A percentile compares a stretch with the other conserved stretches of the same genome.
phyloP scores from a whole-genome alignment of 2,113 vertebrate species.

The Eidolon helvum region DNA sequence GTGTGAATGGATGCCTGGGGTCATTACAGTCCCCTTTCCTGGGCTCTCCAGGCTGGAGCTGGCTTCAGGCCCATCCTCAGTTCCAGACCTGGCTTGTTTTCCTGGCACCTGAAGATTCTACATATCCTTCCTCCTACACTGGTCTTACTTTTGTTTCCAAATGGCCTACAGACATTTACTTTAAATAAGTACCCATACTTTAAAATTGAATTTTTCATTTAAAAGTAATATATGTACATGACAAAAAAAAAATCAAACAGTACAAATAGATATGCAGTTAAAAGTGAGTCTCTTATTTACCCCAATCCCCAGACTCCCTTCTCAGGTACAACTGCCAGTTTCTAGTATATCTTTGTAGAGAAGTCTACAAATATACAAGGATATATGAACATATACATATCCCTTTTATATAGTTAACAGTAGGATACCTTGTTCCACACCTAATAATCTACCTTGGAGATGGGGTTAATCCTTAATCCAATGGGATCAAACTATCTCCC shows the following conservation, averaged over 20 bases:
- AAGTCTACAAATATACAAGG: neutral
- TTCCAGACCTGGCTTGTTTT: neutral
- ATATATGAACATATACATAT: neutral
- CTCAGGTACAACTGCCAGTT: neutral
- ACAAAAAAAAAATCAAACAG: neutral
- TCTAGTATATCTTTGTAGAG: neutral
- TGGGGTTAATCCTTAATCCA: neutral
- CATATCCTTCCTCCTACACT: neutral
- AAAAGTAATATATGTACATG: neutral
- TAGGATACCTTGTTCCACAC: neutral
- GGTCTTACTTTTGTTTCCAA: slow-evolving; percentile 32
- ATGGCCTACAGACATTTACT: slow-evolving; percentile 35
- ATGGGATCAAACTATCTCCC: neutral
- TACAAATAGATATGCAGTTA: neutral
- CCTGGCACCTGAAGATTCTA: slow-evolving; percentile 10
- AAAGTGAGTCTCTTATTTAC: neutral
- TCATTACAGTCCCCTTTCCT: neutral
- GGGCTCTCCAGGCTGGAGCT: neutral
- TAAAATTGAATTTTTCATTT: slow-evolving; percentile 28
- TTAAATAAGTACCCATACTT: slow-evolving; percentile 32
- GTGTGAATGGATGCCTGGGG: neutral
- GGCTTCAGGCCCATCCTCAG: neutral
- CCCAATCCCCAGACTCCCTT: neutral
- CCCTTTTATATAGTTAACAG: neutral
- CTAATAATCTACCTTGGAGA: neutral